phyloP scores from a whole-genome alignment of 2,113 vertebrate species.

The Paradoxurus hermaphroditus region DNA sequence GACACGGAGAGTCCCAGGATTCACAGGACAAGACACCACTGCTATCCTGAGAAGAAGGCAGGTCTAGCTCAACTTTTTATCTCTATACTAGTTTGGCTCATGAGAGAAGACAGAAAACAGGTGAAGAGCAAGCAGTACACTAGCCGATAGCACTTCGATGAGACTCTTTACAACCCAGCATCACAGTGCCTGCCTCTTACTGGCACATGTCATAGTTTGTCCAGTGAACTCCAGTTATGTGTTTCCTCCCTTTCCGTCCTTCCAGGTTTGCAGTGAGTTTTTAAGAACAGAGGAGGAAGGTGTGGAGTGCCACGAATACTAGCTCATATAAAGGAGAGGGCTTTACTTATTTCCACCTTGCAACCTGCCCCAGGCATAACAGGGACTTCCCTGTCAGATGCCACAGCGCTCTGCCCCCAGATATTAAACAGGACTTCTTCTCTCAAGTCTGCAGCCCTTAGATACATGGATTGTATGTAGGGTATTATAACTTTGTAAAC shows the following conservation, averaged over 20 bases:
- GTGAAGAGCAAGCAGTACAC: neutral
- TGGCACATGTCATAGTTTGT: neutral
- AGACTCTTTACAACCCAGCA: neutral
- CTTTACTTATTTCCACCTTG: neutral
- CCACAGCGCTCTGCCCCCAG: neutral
- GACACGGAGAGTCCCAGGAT: neutral
- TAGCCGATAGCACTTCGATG: neutral
- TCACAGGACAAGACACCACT: neutral
- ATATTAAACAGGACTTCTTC: slow-evolving; percentile 38
- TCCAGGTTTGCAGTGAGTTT: neutral
- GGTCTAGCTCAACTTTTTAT: neutral
- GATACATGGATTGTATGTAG: neutral
- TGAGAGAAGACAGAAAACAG: neutral
- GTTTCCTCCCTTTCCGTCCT: neutral
- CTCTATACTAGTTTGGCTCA: neutral
- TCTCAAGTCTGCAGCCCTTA: neutral
- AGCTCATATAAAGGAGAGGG: neutral
- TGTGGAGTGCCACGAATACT: neutral
- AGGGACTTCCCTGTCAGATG: neutral
- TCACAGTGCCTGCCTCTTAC: neutral
- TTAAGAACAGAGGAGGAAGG: neutral
- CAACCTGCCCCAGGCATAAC: neutral
- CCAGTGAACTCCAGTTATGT: neutral
- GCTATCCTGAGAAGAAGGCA: neutral
- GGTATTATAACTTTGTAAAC: neutral